phyloP scores from a whole-genome alignment of 2,888 invertebrate species.

The Melanotus villosus region DNA sequence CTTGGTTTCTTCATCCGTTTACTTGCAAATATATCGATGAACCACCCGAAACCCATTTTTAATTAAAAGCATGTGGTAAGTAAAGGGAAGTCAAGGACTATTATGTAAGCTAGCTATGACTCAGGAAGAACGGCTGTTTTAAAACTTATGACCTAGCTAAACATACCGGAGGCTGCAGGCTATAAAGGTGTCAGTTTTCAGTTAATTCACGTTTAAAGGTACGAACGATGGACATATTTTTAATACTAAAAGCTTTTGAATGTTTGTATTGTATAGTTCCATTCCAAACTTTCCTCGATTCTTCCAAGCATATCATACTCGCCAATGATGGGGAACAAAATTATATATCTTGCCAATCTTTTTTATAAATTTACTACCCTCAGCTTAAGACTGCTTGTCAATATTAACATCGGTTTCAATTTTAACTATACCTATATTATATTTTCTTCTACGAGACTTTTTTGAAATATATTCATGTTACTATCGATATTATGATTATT shows the following conservation, averaged over 20 bases:
- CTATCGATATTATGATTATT: not conserved
- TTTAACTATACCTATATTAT: constrained; percentile 21
- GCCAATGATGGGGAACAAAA: constrained; percentile 62
- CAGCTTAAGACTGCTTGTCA: constrained; percentile 65
- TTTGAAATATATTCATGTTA: constrained; percentile 4
- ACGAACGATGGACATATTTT: constrained; percentile 40
- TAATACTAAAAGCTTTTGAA: constrained; percentile 45
- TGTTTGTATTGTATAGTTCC: constrained; percentile 42
- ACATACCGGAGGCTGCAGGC: constrained; percentile 19
- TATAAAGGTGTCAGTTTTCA: constrained; percentile 13
- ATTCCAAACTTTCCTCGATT: constrained; percentile 38
- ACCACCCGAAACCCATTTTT: constrained; percentile 68
- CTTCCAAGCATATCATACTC: constrained; percentile 55
- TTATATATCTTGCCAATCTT: constrained; percentile 62
- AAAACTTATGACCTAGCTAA: constrained; percentile 9
- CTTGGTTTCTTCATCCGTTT: constrained; percentile 83
- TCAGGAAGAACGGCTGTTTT: constrained; percentile 54
- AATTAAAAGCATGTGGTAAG: constrained; percentile 47
- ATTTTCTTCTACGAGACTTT: constrained; percentile 20
- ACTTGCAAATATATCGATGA: constrained; percentile 83
- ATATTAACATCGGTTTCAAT: constrained; percentile 57
- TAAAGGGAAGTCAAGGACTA: not conserved
- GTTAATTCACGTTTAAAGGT: constrained; percentile 31
- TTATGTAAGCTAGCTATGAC: constrained; percentile 29
- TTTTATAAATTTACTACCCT: constrained; percentile 54